Evolutionary conservation across 2,888 invertebrate species (phyloP).

Genomic region (Cabera pusaria): DNA sequence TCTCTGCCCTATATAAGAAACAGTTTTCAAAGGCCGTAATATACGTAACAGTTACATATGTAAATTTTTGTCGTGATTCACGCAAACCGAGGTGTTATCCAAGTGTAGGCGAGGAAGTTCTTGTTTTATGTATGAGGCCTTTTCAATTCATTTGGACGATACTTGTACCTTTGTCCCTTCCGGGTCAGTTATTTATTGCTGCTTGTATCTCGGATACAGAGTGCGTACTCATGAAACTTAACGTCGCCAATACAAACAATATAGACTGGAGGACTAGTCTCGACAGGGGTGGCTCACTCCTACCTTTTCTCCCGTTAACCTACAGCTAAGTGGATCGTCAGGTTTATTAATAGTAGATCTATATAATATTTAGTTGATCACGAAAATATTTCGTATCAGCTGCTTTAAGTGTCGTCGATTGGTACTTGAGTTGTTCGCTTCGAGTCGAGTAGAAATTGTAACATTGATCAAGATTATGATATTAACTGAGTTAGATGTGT

Average conservation of each 20-base stretch:
- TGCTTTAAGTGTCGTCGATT: too few species aligned
- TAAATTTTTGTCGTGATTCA: slow-evolving; percentile 62
- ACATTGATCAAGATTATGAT: too few species aligned
- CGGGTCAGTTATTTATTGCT: slow-evolving; percentile 80
- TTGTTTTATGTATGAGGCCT: slow-evolving; percentile 80
- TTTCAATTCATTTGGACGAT: slow-evolving; percentile 79
- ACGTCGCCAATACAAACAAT: slow-evolving; percentile 45
- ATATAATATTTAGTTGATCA: too few species aligned
- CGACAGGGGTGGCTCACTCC: neutral
- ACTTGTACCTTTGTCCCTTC: slow-evolving; percentile 77
- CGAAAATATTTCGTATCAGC: too few species aligned
- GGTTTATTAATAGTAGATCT: too few species aligned
- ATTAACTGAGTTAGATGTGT: too few species aligned
- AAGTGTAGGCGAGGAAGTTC: slow-evolving; percentile 52
- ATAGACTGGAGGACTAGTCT: slow-evolving; percentile 34
- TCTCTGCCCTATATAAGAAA: slow-evolving; percentile 10
- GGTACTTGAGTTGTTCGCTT: too few species aligned
- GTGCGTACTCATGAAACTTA: slow-evolving; percentile 57
- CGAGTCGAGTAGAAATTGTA: too few species aligned
- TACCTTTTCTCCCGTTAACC: too few species aligned
- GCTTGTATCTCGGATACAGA: slow-evolving; percentile 67
- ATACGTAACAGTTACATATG: slow-evolving; percentile 38
- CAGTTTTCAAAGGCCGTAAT: slow-evolving; percentile 16
- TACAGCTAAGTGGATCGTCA: too few species aligned
- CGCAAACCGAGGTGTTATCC: slow-evolving; percentile 56